Base-by-base conservation (phyloP, 2,888 invertebrate genomes). In the Spicauda simplicius region DNA sequence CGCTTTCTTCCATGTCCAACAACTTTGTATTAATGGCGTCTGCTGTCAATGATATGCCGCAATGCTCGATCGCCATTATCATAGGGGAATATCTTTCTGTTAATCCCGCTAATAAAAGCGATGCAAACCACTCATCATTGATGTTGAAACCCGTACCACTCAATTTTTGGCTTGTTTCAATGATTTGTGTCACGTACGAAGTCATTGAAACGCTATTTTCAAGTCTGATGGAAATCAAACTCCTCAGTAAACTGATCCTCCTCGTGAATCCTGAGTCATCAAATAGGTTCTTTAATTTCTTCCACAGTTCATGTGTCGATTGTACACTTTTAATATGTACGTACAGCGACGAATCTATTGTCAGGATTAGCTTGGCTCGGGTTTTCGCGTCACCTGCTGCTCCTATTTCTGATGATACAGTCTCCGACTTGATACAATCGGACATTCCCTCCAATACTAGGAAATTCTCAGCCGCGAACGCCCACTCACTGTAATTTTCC, bases 21-120 rank as follows among this genome's bases (percentile, higher is more conserved):
- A 68, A 62, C 45, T 74, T 76, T 0, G 73, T 68, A 71, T 73
- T 73, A 59, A 74, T 73, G 68, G 64, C 65, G 69, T 74, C 72
- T 25, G 75, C 62, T 30, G 70, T 73, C 19, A 76, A 66, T 58
- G n/a, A 6, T 2, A 71, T 69, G 0, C 72, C 70, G 6, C 64
- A 72, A 61, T 71, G 71, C 55, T 75, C 72, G 10, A 73, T 70
- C 16, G 73, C 75, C 72, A 73, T 73, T n/a, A 75, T 72, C 73
- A 74, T 74, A 0, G 72, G 73, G 3, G 65, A 63, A 64, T 63
- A 74, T 52, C 68, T 69, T 69, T 76, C 71, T 37, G 71, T 58
- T 55, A 76, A 68, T 61, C 73, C 73, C 10, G 73, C 73, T 54
- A 74, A 65, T 45, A 76, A 33, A 50, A 73, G 52, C 11, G 68